Evolutionary conservation across 2,888 invertebrate genomes (phyloP).

Genomic region (Trachelus tabidus): DNA sequence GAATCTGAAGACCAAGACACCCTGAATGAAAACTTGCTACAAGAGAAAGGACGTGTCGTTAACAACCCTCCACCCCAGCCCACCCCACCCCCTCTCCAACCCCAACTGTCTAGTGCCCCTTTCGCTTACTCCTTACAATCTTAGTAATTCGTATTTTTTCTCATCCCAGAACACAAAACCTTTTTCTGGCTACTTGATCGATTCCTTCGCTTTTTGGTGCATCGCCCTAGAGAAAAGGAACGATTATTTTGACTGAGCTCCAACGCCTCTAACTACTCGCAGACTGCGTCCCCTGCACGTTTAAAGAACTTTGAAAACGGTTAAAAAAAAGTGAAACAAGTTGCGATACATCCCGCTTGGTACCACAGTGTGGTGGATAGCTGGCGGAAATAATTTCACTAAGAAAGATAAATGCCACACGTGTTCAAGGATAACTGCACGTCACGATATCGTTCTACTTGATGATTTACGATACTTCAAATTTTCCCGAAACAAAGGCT

Average conservation of each 20-base stretch:
- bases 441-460: not conserved
- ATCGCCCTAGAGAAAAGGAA: not conserved
- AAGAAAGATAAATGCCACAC: not conserved
- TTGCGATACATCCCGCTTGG: not conserved
- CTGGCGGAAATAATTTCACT: not conserved
- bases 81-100: not conserved
- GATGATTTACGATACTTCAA: not conserved
- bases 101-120: not conserved
- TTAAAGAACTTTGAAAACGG: not conserved
- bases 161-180: not conserved
- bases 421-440: not conserved
- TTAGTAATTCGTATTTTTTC: not conserved
- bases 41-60: slow-evolving; percentile 26
- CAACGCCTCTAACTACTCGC: not conserved
- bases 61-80: slow-evolving; percentile 12
- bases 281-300: not conserved
- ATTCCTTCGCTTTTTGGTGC: not conserved
- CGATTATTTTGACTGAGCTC: not conserved
- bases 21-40: slow-evolving; percentile 15
- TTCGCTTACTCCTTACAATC: not conserved
- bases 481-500: not conserved
- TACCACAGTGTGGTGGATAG: not conserved
- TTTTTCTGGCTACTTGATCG: not conserved
- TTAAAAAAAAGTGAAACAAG: too few relatives aligned
- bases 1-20: slow-evolving; percentile 18